Percentiles rank a stretch among this genome's conserved stretches.
These are phyloP conservation scores for Poecilia gillii DNA, from an alignment of 2,797 vertebrate genomes.

Conservation along the genomic window DNA sequence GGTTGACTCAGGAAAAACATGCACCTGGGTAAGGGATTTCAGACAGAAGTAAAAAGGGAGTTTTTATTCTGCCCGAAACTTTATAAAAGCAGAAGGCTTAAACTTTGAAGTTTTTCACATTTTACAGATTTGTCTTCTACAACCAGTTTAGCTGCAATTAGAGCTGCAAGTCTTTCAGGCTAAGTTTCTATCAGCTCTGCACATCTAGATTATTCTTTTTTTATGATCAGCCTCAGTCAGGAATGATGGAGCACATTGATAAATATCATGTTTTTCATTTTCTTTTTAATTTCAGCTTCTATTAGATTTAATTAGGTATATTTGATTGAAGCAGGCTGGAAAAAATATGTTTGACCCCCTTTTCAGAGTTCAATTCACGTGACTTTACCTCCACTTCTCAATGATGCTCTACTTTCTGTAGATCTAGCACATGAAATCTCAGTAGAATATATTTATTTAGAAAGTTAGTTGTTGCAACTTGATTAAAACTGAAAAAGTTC, in stretches of 20 bases:
- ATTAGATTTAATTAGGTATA: background rate
- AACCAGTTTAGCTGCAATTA: background rate
- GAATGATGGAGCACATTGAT: background rate
- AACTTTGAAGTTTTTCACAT: conserved; percentile 16
- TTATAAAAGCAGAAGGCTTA: conserved; percentile 30
- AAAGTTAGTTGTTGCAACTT: background rate
- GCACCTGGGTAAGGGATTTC: conserved; percentile 56
- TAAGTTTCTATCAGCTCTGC: background rate
- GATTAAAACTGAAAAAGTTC: background rate
- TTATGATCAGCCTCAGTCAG: background rate
- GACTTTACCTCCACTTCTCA: background rate
- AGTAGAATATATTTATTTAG: background rate
- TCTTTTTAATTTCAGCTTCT: background rate
- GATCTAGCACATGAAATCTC: background rate
- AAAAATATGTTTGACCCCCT: background rate
- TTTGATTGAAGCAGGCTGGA: background rate
- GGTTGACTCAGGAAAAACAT: conserved; percentile 75
- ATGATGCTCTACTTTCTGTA: background rate
- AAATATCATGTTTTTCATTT: background rate
- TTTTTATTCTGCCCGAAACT: conserved; percentile 57
- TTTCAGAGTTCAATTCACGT: background rate
- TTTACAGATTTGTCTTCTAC: background rate
- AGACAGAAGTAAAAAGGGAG: conserved; percentile 39
- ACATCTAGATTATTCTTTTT: background rate
- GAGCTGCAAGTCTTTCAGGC: background rate